These are phyloP conservation scores for Drosophila grimshawi DNA, from an alignment of 1,140 invertebrate species.

Conservation along the genomic window DNA sequence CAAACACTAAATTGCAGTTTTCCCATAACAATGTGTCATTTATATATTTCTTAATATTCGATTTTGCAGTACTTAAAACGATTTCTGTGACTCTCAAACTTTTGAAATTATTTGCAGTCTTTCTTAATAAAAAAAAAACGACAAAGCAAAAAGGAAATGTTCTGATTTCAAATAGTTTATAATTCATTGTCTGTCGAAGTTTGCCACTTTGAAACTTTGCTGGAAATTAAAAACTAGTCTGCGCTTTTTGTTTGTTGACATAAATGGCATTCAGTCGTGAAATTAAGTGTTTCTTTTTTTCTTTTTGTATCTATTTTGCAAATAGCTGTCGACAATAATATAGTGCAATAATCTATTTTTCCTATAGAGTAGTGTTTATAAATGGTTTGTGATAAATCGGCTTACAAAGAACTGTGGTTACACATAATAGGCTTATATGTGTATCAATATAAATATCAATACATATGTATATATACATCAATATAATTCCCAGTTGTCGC, in stretches of 20 bases:
- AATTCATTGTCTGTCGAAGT: background rate
- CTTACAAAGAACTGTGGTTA: background rate
- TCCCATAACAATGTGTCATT: too few species aligned
- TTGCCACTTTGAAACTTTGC: background rate
- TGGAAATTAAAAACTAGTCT: background rate
- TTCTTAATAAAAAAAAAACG: too few species aligned
- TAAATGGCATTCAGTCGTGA: background rate
- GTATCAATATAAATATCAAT: background rate
- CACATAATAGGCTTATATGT: background rate
- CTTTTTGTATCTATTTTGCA: background rate
- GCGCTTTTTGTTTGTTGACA: background rate
- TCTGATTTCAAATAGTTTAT: background rate
- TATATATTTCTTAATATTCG: too few species aligned
- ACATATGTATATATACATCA: too few species aligned
- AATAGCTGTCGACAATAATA: background rate
- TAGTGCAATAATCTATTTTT: background rate
- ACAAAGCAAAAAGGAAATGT: background rate
- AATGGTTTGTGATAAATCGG: background rate
- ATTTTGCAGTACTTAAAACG: too few species aligned
- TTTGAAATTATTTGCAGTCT: too few species aligned
- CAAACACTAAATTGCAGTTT: too few species aligned
- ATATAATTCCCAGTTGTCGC: too few species aligned
- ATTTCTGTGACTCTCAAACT: too few species aligned
- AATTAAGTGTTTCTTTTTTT: background rate
- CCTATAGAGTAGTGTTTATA: background rate